Evolutionary conservation across 2,113 vertebrate species (phyloP).

Genomic region (Hydropotes inermis): DNA sequence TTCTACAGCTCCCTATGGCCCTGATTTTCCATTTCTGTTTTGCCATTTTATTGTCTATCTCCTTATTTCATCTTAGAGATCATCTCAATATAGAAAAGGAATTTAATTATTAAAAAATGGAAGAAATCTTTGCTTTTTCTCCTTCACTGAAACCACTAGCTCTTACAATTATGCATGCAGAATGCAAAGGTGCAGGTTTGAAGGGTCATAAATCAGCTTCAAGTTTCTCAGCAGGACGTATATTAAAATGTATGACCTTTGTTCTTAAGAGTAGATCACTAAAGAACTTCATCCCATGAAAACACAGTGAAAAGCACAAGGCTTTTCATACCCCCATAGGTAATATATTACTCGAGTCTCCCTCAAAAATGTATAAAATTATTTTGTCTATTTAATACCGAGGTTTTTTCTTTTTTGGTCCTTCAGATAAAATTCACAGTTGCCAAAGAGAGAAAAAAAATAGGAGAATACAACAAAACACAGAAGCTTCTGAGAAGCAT

Average conservation of each 20-base stretch:
- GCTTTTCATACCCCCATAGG: neutral
- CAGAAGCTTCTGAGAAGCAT: neutral
- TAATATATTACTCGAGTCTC: neutral
- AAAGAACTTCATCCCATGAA: neutral
- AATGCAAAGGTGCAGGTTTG: neutral
- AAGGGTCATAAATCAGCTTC: slow-evolving; percentile 69
- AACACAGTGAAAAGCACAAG: neutral
- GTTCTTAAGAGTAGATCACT: slow-evolving; percentile 55
- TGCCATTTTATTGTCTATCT: neutral
- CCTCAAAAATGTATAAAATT: neutral
- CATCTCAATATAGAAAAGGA: neutral
- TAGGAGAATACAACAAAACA: neutral
- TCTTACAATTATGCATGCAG: neutral
- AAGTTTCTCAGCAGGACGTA: slow-evolving; percentile 68
- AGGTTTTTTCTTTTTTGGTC: neutral
- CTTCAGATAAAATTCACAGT: neutral
- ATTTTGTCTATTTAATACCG: neutral
- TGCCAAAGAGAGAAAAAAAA: neutral
- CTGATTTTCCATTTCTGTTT: neutral
- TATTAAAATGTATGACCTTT: slow-evolving; percentile 75
- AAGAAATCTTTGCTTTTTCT: neutral
- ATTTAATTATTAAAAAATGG: neutral
- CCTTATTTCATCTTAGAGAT: neutral
- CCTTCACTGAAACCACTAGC: neutral
- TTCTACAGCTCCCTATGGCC: neutral